These are phyloP conservation scores for Alces alces DNA, from an alignment of 2,113 vertebrate species.

Conservation along the genomic window DNA sequence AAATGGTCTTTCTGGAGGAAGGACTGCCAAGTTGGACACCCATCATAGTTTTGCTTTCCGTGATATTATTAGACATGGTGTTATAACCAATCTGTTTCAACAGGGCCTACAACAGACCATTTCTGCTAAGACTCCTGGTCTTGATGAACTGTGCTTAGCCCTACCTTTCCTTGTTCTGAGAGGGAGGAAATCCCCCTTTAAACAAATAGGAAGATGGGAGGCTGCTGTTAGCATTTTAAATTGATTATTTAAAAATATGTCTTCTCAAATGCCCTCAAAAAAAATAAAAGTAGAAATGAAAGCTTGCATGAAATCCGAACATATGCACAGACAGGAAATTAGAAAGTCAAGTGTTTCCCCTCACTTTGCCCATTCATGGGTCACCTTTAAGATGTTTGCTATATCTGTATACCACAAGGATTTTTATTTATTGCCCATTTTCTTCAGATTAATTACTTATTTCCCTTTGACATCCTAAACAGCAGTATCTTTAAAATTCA, in stretches of 20 bases:
- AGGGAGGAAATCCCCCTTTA: not conserved
- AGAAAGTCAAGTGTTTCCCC: not conserved
- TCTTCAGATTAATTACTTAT: not conserved
- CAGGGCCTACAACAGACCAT: not conserved
- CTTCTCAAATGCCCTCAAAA: not conserved
- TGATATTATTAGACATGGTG: slow-evolving; percentile 31
- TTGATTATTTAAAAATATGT: not conserved
- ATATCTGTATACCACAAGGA: not conserved
- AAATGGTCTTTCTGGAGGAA: not conserved
- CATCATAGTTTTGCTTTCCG: not conserved
- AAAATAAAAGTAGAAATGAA: not conserved
- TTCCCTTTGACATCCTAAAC: not conserved
- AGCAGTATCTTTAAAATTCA: not conserved
- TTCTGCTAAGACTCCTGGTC: not conserved
- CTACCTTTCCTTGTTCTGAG: not conserved
- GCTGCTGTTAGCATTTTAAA: not conserved
- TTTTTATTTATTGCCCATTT: not conserved
- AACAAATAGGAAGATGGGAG: not conserved
- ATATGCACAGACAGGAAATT: not conserved
- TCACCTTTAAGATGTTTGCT: not conserved
- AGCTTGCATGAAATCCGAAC: not conserved
- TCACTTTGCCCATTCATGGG: not conserved
- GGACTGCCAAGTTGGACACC: not conserved
- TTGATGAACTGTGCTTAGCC: accelerated
- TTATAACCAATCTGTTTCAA: slow-evolving; percentile 35